These are phyloP conservation scores for Virgularia gustaviana DNA, from an alignment of 92 coral and sea anemone genomes.

Conservation along the genomic window DNA sequence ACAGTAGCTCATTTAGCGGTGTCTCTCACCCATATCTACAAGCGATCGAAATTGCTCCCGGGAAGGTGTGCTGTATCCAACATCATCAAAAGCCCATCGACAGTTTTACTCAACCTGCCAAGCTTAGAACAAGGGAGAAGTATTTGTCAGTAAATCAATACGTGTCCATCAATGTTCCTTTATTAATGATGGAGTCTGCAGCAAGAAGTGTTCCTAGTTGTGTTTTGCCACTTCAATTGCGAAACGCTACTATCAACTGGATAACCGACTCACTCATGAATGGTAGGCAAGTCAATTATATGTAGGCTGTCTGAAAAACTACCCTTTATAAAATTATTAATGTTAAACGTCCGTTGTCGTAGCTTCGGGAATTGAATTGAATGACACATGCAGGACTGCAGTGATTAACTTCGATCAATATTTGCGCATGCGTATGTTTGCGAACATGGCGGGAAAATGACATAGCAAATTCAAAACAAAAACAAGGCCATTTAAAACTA, in stretches of 20 bases:
- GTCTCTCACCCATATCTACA: conserved; percentile 70
- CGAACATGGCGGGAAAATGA: too few relatives aligned
- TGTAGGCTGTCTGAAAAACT: too few relatives aligned
- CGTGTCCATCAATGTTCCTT: conserved; percentile 67
- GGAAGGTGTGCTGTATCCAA: conserved; percentile 61
- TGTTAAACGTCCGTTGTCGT: too few relatives aligned
- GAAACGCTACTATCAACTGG: conserved; percentile 46
- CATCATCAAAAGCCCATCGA: conserved; percentile 69
- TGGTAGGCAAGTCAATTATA: too few relatives aligned
- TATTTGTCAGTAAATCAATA: conserved; percentile 64
- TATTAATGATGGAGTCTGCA: conserved; percentile 71
- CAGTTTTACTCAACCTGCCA: conserved; percentile 42
- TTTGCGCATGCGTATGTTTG: too few relatives aligned
- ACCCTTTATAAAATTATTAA: too few relatives aligned
- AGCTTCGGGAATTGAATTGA: too few relatives aligned
- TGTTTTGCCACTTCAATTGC: conserved; percentile 34
- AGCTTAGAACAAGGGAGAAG: conserved; percentile 7
- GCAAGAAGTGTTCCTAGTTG: conserved; percentile 51
- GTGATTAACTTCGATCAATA: too few relatives aligned
- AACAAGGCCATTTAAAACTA: too few relatives aligned
- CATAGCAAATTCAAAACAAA: too few relatives aligned
- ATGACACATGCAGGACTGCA: too few relatives aligned
- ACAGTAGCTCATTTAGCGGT: conserved; percentile 64
- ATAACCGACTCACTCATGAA: conserved; percentile 45
- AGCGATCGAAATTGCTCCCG: conserved; percentile 57